These are phyloP conservation scores for Bambusicola thoracicus DNA, from an alignment of 2,113 vertebrate species.

Conservation along the genomic window DNA sequence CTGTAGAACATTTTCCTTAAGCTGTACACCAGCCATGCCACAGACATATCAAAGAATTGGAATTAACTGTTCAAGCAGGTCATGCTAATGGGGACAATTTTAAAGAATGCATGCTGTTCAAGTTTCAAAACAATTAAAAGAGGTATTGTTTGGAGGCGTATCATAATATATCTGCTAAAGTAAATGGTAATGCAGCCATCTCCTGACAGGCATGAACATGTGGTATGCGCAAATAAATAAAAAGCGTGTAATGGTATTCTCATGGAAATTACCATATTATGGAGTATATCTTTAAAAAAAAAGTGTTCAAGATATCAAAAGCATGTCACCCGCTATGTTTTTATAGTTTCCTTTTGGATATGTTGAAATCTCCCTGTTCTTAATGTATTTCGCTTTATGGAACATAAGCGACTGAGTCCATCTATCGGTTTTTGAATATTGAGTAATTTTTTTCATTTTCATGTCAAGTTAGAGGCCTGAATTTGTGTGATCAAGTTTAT, in stretches of 20 bases:
- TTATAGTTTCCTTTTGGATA: neutral
- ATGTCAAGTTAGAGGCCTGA: neutral
- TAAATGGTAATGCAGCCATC: neutral
- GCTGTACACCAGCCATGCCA: neutral
- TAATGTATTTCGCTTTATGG: neutral
- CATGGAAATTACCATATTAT: neutral
- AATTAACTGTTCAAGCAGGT: conserved; percentile 32
- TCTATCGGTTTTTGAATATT: neutral
- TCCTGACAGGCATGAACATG: neutral
- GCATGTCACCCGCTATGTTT: neutral
- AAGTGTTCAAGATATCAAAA: neutral
- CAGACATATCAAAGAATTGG: neutral
- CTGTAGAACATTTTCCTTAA: neutral
- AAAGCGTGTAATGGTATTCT: neutral
- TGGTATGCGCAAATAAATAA: neutral
- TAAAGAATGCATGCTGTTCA: neutral
- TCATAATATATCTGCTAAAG: neutral
- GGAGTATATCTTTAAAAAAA: neutral
- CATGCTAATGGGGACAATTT: neutral
- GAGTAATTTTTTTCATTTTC: neutral
- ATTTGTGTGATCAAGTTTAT: neutral
- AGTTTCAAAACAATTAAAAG: neutral
- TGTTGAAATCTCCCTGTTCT: neutral
- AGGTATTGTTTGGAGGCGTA: neutral
- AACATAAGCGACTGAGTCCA: neutral